Conservation (phyloP, 1,140 invertebrate genomes). For the Achroia grisella region DNA sequence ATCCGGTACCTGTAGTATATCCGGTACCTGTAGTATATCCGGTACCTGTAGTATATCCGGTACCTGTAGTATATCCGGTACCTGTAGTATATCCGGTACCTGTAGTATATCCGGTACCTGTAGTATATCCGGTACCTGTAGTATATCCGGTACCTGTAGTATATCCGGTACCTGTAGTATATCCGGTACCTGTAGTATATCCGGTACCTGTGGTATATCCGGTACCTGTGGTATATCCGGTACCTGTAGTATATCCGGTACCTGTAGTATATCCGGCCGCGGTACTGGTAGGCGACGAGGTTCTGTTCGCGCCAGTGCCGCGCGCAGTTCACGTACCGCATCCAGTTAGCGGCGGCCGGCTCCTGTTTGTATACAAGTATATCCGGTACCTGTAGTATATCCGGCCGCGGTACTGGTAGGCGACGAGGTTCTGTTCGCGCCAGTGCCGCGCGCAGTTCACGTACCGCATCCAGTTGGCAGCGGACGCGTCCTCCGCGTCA, state of each 20-base stretch:
- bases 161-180: too few species aligned
- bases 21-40: constrained; percentile 72
- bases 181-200: not conserved
- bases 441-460: constrained; percentile 74
- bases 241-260: not conserved
- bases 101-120: too few species aligned
- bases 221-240: too few species aligned
- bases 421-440: constrained; percentile 74
- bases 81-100: too few species aligned
- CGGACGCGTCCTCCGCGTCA: constrained; percentile 57
- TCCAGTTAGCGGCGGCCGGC: too few species aligned
- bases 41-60: constrained; percentile 74
- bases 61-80: constrained; percentile 79
- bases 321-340: constrained; percentile 37
- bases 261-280: constrained; percentile 75
- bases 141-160: not conserved
- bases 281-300: constrained; percentile 74
- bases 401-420: constrained; percentile 74
- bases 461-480: constrained; percentile 76
- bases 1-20: too few species aligned
- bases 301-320: constrained; percentile 71
- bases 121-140: too few species aligned
- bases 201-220: constrained; percentile 75
- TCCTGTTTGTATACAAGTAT: too few species aligned
- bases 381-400: constrained; percentile 11